Percentiles rank a stretch among this genome's conserved stretches.
Evolutionary conservation across 2,888 invertebrate genomes (phyloP).

Genomic region (Dryococelus australis): DNA sequence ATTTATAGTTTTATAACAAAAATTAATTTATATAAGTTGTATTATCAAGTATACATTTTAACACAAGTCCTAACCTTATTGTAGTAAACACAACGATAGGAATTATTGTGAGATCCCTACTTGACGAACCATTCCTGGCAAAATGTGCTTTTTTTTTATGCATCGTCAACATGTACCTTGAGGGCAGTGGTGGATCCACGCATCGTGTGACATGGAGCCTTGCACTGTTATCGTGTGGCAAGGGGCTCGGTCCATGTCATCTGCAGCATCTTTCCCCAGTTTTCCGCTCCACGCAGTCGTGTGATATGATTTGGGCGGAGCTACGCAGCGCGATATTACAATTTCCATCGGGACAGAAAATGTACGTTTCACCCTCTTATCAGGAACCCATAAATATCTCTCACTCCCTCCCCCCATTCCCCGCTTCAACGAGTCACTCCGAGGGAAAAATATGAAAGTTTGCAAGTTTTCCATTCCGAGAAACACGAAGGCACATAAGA

Average conservation of each 20-base stretch:
- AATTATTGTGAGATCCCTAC: too few relatives aligned
- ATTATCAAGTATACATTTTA: too few relatives aligned
- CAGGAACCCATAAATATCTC: conserved; percentile 28
- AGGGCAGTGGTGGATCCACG: too few relatives aligned
- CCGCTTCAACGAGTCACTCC: not conserved
- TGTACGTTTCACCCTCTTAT: conserved; percentile 28
- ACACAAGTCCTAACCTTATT: too few relatives aligned
- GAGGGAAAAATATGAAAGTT: conserved; percentile 16
- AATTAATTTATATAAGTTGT: too few relatives aligned
- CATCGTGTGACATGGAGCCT: too few relatives aligned
- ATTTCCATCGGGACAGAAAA: conserved; percentile 25
- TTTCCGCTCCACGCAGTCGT: conserved; percentile 30
- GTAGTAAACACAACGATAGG: too few relatives aligned
- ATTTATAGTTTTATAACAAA: too few relatives aligned
- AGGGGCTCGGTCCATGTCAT: not conserved
- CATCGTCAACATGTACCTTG: too few relatives aligned
- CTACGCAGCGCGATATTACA: conserved; percentile 21
- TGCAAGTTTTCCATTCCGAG: conserved; percentile 9
- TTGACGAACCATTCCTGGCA: too few relatives aligned
- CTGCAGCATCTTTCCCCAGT: conserved; percentile 27
- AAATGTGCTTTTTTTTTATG: too few relatives aligned
- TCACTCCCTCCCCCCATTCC: not conserved
- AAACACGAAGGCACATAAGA: not conserved
- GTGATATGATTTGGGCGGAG: conserved; percentile 27
- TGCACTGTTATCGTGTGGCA: not conserved